Evolutionary conservation across 2,888 invertebrate species (phyloP), one percentile per base, ranked within the genome.

Genomic region (Ariolimax columbianus): DNA sequence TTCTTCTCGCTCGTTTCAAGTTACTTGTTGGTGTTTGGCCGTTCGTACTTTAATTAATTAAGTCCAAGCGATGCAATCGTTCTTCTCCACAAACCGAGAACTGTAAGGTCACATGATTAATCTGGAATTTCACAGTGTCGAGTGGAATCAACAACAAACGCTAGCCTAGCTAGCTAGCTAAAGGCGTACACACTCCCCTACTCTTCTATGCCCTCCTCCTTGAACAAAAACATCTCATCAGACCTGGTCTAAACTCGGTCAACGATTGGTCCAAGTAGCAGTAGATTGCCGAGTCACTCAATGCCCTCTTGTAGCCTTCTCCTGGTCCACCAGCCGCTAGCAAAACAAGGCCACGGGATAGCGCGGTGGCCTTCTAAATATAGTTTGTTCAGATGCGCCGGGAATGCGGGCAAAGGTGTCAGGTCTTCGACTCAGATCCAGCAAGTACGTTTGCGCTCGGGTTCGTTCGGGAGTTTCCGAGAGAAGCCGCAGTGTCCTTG

Each of bases 371-470:
- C 36, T 23, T 30, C 83, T 83, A 77, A 73, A 83, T 55, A 83
- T 77, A 83, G 66, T 36, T 17, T 63, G 19, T 19, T 43, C 36
- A 19, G 66, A 40, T 40, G 77, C 77, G 83, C 11, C 11, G 83
- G 77, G 83, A 83, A 83, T 83, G 83, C 77, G 83, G 83, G 77
- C 83, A 83, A 40, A 51, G 19, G 43, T 63, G 70, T 51, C 47
- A 59, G 17, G 40, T 23, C 55, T 55, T 55, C 23, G 23, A 55
- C 55, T 59, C 51, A n/a, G 51, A 38, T 38, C 33, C 63, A 38
- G 59, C 73, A 38, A 38, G 82, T 38, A 47, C 73, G 38, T 55
- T 43, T 17, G 38, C n/a, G 11, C 47, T 72, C 72, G 72, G 70
- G 14, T 19, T 36, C 9, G 47, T 33, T 83, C 83, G 83, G 77